Conservation (phyloP, 2,113 vertebrate genomes). For the Nesogale talazaci region DNA sequence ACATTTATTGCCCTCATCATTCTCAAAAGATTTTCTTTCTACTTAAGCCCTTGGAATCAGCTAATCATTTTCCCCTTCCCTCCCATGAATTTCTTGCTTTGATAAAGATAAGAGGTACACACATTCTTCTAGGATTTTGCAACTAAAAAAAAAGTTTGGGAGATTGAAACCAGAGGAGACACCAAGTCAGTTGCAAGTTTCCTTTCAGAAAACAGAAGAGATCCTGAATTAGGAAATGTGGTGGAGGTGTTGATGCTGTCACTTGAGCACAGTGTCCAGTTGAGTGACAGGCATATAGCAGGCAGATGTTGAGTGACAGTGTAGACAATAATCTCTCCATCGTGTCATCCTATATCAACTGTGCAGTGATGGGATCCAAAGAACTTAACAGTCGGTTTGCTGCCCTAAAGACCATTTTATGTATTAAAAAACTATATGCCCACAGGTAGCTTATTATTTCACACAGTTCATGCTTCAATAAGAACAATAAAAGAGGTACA, state of each 20-base stretch:
- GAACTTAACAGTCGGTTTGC: too few species aligned
- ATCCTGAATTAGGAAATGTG: constrained; percentile 39
- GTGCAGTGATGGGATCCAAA: too few species aligned
- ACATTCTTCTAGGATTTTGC: constrained; percentile 37
- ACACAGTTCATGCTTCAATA: too few species aligned
- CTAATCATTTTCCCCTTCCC: too few species aligned
- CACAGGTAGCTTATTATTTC: too few species aligned
- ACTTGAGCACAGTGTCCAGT: background rate
- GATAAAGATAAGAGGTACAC: constrained; percentile 46
- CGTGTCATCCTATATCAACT: background rate
- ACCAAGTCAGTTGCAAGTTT: constrained; percentile 23
- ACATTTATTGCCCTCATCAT: too few species aligned
- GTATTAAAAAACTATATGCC: too few species aligned
- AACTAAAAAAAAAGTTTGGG: background rate
- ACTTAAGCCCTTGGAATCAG: too few species aligned
- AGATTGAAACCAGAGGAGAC: background rate
- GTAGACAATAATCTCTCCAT: background rate
- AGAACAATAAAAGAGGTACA: too few species aligned
- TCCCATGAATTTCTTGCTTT: constrained; percentile 53
- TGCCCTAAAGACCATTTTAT: too few species aligned
- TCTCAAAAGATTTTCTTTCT: too few species aligned
- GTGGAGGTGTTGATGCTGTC: background rate
- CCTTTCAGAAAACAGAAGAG: background rate
- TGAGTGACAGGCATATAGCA: background rate
- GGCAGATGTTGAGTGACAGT: background rate